phyloP scores from a whole-genome alignment of 2,797 vertebrate species.

The Prunella strophiata region DNA sequence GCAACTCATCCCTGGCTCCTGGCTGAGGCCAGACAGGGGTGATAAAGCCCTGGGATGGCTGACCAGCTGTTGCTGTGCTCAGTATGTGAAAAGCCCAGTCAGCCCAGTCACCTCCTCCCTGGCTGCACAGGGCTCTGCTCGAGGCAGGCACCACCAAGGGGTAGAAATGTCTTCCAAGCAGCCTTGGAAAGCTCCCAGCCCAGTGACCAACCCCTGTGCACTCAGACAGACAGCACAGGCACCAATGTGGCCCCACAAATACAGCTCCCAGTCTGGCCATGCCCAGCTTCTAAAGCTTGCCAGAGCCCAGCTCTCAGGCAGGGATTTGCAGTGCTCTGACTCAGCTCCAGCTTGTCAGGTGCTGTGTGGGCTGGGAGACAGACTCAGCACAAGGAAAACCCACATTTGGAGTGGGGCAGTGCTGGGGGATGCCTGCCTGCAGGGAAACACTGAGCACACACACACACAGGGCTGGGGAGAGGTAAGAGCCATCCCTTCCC shows the following conservation, averaged over 20 bases:
- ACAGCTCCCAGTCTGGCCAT: rapidly evolving
- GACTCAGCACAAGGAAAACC: not conserved
- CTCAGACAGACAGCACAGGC: rapidly evolving
- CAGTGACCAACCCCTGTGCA: not conserved
- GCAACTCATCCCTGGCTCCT: not conserved
- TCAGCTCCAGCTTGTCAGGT: not conserved
- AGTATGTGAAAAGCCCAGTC: not conserved
- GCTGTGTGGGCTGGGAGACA: constrained; percentile 47
- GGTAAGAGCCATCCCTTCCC: not conserved
- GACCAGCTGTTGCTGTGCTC: not conserved
- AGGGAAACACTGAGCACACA: not conserved
- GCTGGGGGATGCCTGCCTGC: not conserved
- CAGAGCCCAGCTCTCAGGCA: not conserved
- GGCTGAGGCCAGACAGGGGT: not conserved
- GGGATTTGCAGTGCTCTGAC: not conserved
- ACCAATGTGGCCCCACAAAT: rapidly evolving
- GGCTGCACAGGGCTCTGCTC: not conserved
- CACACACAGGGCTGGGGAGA: not conserved
- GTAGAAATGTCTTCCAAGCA: not conserved
- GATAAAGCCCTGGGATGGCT: not conserved
- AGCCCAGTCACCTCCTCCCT: not conserved
- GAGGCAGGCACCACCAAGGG: not conserved
- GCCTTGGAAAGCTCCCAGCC: not conserved
- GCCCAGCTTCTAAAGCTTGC: not conserved
- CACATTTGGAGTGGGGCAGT: not conserved